These are phyloP conservation scores for Himalopsyche japonica DNA, from an alignment of 2,888 invertebrate genomes.

Conservation along the genomic window DNA sequence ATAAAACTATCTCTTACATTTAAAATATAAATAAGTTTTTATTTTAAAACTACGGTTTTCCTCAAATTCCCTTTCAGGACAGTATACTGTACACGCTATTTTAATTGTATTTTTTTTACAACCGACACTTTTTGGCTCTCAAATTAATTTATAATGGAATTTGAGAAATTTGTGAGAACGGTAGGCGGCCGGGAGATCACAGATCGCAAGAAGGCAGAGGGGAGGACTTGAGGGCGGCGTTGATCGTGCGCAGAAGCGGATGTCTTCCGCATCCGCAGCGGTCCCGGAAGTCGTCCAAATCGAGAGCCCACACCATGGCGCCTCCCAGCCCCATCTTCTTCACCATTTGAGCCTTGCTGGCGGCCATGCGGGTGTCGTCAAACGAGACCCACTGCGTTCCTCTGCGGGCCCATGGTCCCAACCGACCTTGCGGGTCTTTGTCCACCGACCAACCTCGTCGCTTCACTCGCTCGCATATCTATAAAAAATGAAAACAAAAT, in stretches of 20 bases:
- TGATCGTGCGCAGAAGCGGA: conserved; percentile 54
- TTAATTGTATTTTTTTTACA: no score
- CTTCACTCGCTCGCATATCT: conserved; percentile 64
- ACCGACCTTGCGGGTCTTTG: conserved; percentile 63
- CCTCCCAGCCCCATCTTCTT: conserved; percentile 67
- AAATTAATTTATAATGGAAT: no score
- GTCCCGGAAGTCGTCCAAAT: conserved; percentile 74
- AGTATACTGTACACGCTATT: no score
- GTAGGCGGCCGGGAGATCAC: neutral
- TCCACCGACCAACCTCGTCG: conserved; percentile 64
- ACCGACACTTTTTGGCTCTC: no score
- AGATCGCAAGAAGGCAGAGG: conserved; percentile 21
- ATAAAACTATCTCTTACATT: no score
- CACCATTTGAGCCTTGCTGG: conserved; percentile 64
- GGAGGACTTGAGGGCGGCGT: neutral
- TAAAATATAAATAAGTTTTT: no score
- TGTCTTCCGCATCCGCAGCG: conserved; percentile 69
- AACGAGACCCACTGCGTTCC: conserved; percentile 81
- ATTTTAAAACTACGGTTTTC: no score
- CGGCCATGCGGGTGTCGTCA: conserved; percentile 68
- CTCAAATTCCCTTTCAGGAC: no score
- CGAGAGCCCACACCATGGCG: conserved; percentile 78
- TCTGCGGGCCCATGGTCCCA: conserved; percentile 74
- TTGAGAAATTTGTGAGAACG: no score
- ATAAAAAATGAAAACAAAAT: conserved; percentile 34